A percentile compares a stretch with the other conserved stretches of the same genome.
phyloP scores from a whole-genome alignment of 2,113 vertebrate genomes.

The Phoenicopterus ruber region DNA sequence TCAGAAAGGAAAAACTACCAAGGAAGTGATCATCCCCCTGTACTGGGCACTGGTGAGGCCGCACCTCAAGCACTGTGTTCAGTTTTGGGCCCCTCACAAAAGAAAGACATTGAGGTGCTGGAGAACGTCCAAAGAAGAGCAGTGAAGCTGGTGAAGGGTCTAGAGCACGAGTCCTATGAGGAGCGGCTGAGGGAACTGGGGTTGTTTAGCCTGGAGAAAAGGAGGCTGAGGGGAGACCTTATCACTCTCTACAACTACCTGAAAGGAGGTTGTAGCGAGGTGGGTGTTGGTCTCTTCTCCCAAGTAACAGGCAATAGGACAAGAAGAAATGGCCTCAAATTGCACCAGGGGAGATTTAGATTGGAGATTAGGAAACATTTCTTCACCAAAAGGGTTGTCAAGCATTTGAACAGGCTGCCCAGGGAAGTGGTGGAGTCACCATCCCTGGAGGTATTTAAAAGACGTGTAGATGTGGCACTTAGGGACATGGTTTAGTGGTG shows the following conservation, averaged over 20 bases:
- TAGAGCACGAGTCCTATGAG: background rate
- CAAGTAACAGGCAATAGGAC: background rate
- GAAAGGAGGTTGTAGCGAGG: accelerated
- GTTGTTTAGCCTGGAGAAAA: background rate
- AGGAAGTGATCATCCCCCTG: accelerated
- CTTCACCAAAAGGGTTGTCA: background rate
- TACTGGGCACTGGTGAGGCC: background rate
- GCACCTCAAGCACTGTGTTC: background rate
- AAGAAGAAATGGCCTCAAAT: background rate
- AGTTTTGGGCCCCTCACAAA: background rate
- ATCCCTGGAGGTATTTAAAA: background rate
- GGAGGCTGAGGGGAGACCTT: background rate
- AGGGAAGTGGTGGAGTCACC: background rate
- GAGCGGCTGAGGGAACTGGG: accelerated
- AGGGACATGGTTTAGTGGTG: background rate
- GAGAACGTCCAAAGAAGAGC: accelerated
- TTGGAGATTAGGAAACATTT: background rate
- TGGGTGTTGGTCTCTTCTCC: background rate
- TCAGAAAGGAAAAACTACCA: background rate
- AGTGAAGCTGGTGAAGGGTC: accelerated
- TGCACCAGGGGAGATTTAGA: background rate
- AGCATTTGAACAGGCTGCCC: background rate
- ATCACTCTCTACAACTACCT: accelerated
- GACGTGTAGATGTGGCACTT: accelerated
- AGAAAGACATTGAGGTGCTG: background rate